Evolutionary conservation across 1,140 invertebrate genomes (phyloP).

Genomic region (Saccostrea glomerata): DNA sequence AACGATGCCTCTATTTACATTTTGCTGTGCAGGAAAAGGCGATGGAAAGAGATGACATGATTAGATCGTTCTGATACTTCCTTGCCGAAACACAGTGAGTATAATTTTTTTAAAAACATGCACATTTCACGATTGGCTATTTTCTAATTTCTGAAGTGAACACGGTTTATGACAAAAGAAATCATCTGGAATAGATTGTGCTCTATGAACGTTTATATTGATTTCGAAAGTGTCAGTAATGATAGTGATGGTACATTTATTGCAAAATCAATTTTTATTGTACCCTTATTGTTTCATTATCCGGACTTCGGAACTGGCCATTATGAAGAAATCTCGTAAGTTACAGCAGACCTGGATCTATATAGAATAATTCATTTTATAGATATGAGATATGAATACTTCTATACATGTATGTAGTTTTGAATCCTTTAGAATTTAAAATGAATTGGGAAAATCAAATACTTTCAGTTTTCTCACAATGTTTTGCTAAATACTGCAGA

Average conservation of each 20-base stretch:
- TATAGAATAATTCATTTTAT: too few species aligned
- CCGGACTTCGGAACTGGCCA: neutral
- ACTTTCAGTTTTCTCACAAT: too few species aligned
- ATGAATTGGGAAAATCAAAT: too few species aligned
- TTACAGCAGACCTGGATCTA: too few species aligned
- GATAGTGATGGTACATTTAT: constrained; percentile 8
- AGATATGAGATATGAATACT: too few species aligned
- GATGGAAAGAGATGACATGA: neutral
- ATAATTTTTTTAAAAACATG: too few species aligned
- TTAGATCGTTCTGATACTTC: neutral
- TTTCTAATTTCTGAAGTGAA: constrained; percentile 20
- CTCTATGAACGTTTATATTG: neutral
- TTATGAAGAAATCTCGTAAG: too few species aligned
- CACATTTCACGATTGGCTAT: neutral
- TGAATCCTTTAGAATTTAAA: too few species aligned
- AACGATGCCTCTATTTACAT: neutral
- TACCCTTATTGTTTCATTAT: neutral
- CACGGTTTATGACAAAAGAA: neutral
- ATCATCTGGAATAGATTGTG: neutral
- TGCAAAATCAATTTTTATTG: constrained; percentile 20
- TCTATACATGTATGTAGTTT: too few species aligned
- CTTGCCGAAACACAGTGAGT: neutral
- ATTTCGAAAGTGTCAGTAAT: neutral
- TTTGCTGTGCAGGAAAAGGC: neutral
- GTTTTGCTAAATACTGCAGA: too few species aligned